Evolutionary conservation across 2,113 vertebrate species (phyloP).

Genomic region (Bubalus kerabau): DNA sequence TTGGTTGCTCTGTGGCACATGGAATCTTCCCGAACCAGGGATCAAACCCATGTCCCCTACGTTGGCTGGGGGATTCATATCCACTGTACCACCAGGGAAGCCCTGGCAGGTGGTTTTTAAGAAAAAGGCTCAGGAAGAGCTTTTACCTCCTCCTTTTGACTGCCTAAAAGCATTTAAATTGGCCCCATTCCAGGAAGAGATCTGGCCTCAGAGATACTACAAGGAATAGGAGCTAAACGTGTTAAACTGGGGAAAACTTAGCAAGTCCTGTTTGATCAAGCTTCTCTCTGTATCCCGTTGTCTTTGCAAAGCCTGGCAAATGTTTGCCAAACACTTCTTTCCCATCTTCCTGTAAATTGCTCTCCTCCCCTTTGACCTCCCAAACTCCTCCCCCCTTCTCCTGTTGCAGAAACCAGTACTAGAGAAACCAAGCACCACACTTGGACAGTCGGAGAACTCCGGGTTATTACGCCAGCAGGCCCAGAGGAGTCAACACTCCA

Average conservation of each 20-base stretch:
- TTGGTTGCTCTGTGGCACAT: neutral
- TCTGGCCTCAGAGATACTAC: neutral
- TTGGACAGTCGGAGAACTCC: fast-evolving
- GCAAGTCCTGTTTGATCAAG: neutral
- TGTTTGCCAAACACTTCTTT: neutral
- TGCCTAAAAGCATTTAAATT: neutral
- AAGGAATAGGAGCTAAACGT: neutral
- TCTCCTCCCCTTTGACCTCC: neutral
- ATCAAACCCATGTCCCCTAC: fast-evolving
- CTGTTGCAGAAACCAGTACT: neutral
- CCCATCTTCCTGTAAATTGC: neutral
- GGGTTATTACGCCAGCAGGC: neutral
- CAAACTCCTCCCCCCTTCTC: neutral
- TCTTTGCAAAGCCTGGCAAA: neutral
- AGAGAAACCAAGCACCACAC: neutral
- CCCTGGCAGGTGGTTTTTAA: neutral
- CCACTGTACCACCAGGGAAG: neutral
- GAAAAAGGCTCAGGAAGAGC: neutral
- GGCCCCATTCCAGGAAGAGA: neutral
- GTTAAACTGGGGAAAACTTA: neutral
- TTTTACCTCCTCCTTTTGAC: neutral
- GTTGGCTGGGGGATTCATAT: neutral
- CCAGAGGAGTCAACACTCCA: neutral
- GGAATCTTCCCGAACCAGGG: neutral
- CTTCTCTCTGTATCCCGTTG: neutral